Evolutionary conservation across 1,140 invertebrate genomes (phyloP).

Genomic region (Proctacanthus coquilletti): DNA sequence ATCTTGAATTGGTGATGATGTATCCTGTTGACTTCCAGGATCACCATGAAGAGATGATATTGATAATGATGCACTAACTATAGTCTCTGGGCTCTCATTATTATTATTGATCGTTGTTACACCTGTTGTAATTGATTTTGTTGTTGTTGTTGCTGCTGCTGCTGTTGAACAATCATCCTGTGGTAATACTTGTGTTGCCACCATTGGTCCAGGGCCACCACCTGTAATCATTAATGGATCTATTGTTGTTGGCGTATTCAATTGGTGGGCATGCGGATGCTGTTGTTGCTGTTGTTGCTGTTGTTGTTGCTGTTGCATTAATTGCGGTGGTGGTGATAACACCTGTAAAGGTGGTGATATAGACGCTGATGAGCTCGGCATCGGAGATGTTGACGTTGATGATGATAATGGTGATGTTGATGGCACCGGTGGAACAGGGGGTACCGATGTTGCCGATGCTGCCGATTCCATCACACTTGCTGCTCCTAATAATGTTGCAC

Average conservation of each 20-base stretch:
- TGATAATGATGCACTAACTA: too few relatives aligned
- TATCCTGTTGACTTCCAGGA: too few relatives aligned
- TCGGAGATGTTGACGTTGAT: too few relatives aligned
- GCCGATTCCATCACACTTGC: constrained; percentile 38
- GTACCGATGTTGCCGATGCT: constrained; percentile 11
- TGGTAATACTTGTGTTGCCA: not conserved
- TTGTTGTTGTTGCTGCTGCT: not conserved
- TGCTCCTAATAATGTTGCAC: constrained; percentile 47
- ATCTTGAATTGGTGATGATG: too few relatives aligned
- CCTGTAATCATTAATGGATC: constrained; percentile 11
- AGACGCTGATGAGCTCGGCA: too few relatives aligned
- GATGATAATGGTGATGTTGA: not conserved
- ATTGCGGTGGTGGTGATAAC: constrained; percentile 12
- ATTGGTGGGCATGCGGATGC: constrained; percentile 12
- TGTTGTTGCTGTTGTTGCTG: constrained; percentile 14
- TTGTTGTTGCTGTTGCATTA: constrained; percentile 15
- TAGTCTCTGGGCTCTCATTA: too few relatives aligned
- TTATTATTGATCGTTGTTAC: too few relatives aligned
- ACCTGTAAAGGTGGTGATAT: constrained; percentile 14
- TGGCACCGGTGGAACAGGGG: constrained; percentile 14
- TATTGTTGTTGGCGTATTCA: constrained; percentile 17
- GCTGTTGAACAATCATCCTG: constrained; percentile 6
- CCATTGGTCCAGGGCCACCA: constrained; percentile 10
- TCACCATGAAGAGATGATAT: too few relatives aligned
- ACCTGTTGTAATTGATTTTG: constrained; percentile 7